Conservation (phyloP, 2,888 invertebrate genomes). For the Caenorhabditis sp. region DNA sequence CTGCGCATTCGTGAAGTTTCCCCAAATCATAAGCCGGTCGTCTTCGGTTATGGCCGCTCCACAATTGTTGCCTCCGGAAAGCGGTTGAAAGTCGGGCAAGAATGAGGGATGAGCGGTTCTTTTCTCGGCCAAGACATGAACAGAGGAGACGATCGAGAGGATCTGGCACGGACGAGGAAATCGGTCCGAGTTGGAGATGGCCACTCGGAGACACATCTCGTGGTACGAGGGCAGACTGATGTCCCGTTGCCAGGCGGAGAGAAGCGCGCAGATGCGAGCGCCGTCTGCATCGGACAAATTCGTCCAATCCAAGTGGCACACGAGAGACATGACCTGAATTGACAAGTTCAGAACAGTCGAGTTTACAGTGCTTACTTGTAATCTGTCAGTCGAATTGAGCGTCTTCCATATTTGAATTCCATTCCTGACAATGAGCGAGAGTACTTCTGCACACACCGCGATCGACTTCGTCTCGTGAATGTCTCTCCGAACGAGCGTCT, state of each 20-base stretch:
- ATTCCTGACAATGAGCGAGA: slow-evolving; percentile 46
- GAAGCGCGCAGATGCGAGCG: slow-evolving; percentile 45
- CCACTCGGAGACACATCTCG: slow-evolving; percentile 59
- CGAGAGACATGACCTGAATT: slow-evolving; percentile 54
- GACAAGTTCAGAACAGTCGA: neutral
- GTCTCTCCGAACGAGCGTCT: slow-evolving; percentile 33
- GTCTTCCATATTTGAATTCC: slow-evolving; percentile 54
- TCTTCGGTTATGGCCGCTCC: slow-evolving; percentile 67
- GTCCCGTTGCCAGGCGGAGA: slow-evolving; percentile 59
- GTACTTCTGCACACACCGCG: slow-evolving; percentile 22
- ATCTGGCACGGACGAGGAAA: slow-evolving; percentile 58
- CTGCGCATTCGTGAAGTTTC: slow-evolving; percentile 69
- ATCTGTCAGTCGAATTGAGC: slow-evolving; percentile 22
- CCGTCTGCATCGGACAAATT: slow-evolving; percentile 39
- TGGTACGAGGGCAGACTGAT: slow-evolving; percentile 44
- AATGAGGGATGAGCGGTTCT: neutral
- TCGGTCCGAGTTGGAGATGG: slow-evolving; percentile 21
- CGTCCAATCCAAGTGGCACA: slow-evolving; percentile 61
- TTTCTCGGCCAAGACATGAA: slow-evolving; percentile 55
- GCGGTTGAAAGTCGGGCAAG: slow-evolving; percentile 32
- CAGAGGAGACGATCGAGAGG: slow-evolving; percentile 56
- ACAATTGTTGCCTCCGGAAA: slow-evolving; percentile 68
- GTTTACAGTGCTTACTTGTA: slow-evolving; percentile 15
- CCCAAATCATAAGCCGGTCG: slow-evolving; percentile 69
- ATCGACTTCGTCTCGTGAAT: slow-evolving; percentile 18